Percentiles rank a stretch among this genome's conserved stretches.
Conservation (phyloP, 2,797 vertebrate genomes). For the Ataeniobius toweri region DNA sequence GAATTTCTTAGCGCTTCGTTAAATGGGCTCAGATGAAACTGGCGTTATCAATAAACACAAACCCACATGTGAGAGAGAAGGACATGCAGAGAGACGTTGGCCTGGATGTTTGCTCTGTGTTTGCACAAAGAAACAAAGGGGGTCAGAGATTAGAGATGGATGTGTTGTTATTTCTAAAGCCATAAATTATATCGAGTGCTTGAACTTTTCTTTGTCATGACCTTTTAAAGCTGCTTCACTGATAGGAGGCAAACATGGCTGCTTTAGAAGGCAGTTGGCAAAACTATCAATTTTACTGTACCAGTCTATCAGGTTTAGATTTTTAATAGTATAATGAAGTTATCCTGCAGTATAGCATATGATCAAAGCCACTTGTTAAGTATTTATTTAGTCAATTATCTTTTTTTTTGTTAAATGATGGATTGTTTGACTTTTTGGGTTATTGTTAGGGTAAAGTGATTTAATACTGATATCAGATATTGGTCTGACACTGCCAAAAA, state of each 20-base stretch:
- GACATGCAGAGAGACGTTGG: not conserved
- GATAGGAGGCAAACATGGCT: not conserved
- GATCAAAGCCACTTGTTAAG: not conserved
- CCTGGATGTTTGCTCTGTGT: not conserved
- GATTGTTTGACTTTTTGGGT: not conserved
- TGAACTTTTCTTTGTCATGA: conserved; percentile 8
- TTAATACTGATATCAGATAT: not conserved
- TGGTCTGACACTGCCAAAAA: not conserved
- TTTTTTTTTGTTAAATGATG: not conserved
- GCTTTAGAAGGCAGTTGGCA: not conserved
- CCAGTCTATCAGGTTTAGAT: not conserved
- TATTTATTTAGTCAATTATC: not conserved
- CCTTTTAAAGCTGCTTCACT: not conserved
- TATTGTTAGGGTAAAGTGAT: not conserved
- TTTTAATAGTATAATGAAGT: not conserved
- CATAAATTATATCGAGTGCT: conserved; percentile 30
- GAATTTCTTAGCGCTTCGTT: not conserved
- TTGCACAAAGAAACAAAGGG: not conserved
- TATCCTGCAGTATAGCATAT: not conserved
- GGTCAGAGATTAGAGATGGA: not conserved
- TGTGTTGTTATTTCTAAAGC: conserved; percentile 22
- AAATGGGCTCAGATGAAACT: not conserved
- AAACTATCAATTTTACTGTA: not conserved
- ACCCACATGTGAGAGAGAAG: not conserved
- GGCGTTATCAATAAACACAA: not conserved